Base-by-base conservation (phyloP, 2,888 invertebrate genomes). In the Micropterix aruncella region DNA sequence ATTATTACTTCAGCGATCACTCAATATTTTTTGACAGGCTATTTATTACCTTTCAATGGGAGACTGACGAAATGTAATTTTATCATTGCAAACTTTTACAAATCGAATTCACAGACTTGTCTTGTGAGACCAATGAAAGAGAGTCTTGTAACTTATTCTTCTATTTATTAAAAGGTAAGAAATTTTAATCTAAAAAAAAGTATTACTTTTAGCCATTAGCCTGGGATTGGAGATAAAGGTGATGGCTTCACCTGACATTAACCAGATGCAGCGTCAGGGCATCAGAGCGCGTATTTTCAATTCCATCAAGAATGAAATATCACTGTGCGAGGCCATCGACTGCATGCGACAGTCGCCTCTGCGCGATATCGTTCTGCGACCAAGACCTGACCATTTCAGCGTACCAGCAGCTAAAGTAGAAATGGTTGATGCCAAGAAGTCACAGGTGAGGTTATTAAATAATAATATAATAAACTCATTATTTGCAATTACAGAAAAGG, bases 241-340 rank as follows among this genome's bases (percentile, higher is more conserved):
- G 5, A 27, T 27, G 27, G 12, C 27, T 27, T 27, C 27, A 7
- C 7, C 7, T 7, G 27, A 27, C 27, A 7, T 27, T 12, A 7
- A 7, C 5, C 38, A 44, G 1, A 47, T 70, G 37, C 59, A 55
- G 44, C 69, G 69, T 2, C 63, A 65, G 48, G 40, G 58, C 2
- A 56, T 70, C 47, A 46, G 51, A 14, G 67, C 59, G 1, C 53
- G 50, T 19, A 58, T 48, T 18, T 53, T 70, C 38, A 60, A 63
- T 1, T 64, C 62, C 47, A 63, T 70, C 19, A 62, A 61, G 42
- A 68, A 68, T 16, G 73, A 74, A 48, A 57, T 81, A 47, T 69
- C 74, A 47, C 60, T 76, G 46, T 73, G 82, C 46, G 75, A 75
- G 56, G 77, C 82, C 0, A 66, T 84, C 50, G 74, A 77, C 47